Evolutionary conservation across 2,797 vertebrate genomes (phyloP).

Genomic region (Melanotaenia parkinsoni): DNA sequence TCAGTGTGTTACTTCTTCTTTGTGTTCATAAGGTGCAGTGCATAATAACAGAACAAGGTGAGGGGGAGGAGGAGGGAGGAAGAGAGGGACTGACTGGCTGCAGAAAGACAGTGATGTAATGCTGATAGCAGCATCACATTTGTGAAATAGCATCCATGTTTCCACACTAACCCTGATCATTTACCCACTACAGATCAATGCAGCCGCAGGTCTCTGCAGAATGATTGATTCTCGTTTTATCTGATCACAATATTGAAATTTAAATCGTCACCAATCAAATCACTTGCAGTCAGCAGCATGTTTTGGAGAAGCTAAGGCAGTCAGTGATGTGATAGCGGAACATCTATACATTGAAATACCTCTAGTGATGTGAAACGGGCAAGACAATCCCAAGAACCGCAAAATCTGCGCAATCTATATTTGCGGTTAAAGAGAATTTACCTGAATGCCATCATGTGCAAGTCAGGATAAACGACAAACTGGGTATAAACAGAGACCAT

Average conservation of each 20-base stretch:
- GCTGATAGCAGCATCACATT: constrained; percentile 74
- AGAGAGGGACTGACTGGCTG: constrained; percentile 40
- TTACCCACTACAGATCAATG: constrained; percentile 74
- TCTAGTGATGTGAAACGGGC: background rate
- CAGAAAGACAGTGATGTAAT: constrained; percentile 78
- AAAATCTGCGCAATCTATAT: background rate
- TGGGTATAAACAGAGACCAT: background rate
- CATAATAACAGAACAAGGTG: constrained; percentile 24
- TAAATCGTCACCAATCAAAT: constrained; percentile 1
- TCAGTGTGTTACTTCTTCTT: constrained; percentile 1
- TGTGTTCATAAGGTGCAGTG: constrained; percentile 29
- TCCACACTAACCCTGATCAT: constrained; percentile 69
- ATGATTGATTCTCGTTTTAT: background rate
- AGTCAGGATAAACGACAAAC: background rate
- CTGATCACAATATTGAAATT: constrained; percentile 45
- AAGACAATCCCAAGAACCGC: background rate
- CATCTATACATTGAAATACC: background rate
- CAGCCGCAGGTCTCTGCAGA: constrained; percentile 17
- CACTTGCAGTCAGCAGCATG: constrained; percentile 29
- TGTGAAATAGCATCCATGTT: constrained; percentile 76
- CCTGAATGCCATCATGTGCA: accelerated
- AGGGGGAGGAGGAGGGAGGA: background rate
- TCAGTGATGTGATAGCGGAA: background rate
- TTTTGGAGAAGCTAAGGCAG: background rate
- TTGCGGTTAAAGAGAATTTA: too few species aligned